Evolutionary conservation across 2,888 invertebrate species (phyloP).

Genomic region (Ramazzottius varieornatus): DNA sequence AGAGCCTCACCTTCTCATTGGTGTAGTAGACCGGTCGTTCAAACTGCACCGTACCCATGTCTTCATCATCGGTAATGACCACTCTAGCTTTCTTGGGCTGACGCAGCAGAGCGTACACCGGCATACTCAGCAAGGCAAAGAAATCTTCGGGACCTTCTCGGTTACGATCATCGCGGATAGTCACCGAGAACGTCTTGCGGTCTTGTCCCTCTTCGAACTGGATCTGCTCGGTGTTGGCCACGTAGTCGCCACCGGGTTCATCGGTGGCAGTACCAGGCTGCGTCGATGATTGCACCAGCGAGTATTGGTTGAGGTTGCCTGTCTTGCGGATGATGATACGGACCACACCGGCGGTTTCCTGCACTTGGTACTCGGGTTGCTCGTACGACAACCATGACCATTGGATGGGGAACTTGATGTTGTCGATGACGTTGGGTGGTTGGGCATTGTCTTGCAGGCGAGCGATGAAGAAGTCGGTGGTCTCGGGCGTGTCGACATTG

Average conservation of each 20-base stretch:
- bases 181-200: conserved; percentile 16
- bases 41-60: conserved; percentile 16
- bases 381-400: conserved; percentile 18
- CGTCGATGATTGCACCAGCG: conserved; percentile 17
- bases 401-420: conserved; percentile 17
- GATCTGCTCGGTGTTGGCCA: conserved; percentile 12
- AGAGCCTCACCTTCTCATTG: conserved; percentile 15
- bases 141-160: conserved; percentile 19
- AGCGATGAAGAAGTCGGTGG: conserved; percentile 18
- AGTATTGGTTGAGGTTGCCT: conserved; percentile 19
- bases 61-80: conserved; percentile 17
- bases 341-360: conserved; percentile 16
- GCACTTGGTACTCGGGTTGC: conserved; percentile 13
- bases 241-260: conserved; percentile 9
- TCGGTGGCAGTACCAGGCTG: conserved; percentile 15
- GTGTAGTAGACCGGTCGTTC: conserved; percentile 14
- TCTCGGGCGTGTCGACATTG: conserved; percentile 9
- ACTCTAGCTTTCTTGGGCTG: conserved; percentile 12
- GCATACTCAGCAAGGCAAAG: conserved; percentile 15
- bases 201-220: conserved; percentile 21
- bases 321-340: conserved; percentile 15
- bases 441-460: conserved; percentile 16
- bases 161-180: conserved; percentile 18
- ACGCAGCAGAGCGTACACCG: conserved; percentile 16
- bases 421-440: conserved; percentile 15